Evolutionary conservation across 1,140 invertebrate species (phyloP), one percentile per base, ranked within the genome.

Genomic region (Achroia grisella): DNA sequence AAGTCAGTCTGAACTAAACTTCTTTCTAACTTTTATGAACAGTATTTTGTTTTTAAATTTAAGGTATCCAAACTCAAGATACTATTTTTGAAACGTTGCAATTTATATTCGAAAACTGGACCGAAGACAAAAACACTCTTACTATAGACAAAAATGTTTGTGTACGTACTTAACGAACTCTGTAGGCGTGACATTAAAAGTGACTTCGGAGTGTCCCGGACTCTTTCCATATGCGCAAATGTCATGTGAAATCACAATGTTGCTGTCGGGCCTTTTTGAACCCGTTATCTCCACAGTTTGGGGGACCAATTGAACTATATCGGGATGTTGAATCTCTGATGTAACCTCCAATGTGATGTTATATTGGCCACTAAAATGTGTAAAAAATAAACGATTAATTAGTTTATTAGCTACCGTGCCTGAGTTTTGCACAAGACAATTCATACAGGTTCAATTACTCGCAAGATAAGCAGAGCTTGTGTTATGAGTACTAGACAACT

Each of bases 171-270:
- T 62, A 33, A 85, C 60, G 52, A 71, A 58, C 54, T 86, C 78
- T 13, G 29, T 41, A 1, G 87, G 87, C 1, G 84, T 87, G 17
- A 87, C 84, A 61, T 88, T 88, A 39, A 88, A 84, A 8, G 75
- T 87, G 8, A 91, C 66, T 29, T 88, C 82, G 0, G 89, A 84
- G 49, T 88, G 87, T 44, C 91, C 91, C 4, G 90, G 87, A 28
- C 71, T 85, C 1, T 86, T 71, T 11, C 89, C 90, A 10, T 86
- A 85, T 28, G 91, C 82, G 48, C 72, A 73, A 45, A 91, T 85
- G 32, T 86, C 77, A 58, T 88, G 84, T 14, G 83, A 72, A 37
- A 59, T 45, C 37, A 52, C 46, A 0, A 55, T 63, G 0, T 59
- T 71, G 0, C 57, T 43, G 40, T 77, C 75, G 4, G 78, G 73